Evolutionary conservation across 2,888 invertebrate genomes (phyloP), one percentile per base, ranked within the genome.

Genomic region (Caradrina clavipalpis): DNA sequence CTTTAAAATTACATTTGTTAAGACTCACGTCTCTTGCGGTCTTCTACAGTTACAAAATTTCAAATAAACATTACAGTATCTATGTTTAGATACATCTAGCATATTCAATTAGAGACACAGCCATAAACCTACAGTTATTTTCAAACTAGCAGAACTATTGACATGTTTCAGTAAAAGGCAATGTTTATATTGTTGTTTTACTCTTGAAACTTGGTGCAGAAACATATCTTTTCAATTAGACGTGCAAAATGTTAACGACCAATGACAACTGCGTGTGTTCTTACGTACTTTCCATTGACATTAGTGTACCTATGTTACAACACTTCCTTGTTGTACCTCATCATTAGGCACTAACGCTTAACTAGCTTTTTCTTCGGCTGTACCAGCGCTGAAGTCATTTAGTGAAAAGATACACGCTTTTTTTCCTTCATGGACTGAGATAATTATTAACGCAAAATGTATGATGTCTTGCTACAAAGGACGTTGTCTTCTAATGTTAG

Each of bases 201-300:
- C 47, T 58, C 56, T 74, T 69, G 70, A 74, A 74, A 78, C 69
- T 70, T 54, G 66, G 68, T 54, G 73, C 47, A 56, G 66, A 63
- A 76, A 84, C 80, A 78, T 78, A 81, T 73, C n/a, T 80, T 82
- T 82, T 78, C 82, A 84, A 83, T 83, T 82, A 83, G 77, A 73
- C 73, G 57, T 13, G 69, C 66, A 73, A 76, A 70, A 68, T 74
- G 71, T 83, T 77, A 77, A 80, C 74, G 69, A 68, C 68, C 70
- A 63, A 58, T 71, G 65, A 73, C 73, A 66, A 59, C 69, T 67
- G 61, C 49, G 63, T 69, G 56, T 69, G 71, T 77, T 69, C 67
- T 64, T 75, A 65, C 67, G 68, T 73, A 77, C 63, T 75, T 56
- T 69, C 59, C 56, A 63, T 58, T 63, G 62, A 66, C 82, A 73